These are phyloP conservation scores for Tetheella fluctuosa DNA, from an alignment of 2,888 invertebrate genomes.

Conservation along the genomic window DNA sequence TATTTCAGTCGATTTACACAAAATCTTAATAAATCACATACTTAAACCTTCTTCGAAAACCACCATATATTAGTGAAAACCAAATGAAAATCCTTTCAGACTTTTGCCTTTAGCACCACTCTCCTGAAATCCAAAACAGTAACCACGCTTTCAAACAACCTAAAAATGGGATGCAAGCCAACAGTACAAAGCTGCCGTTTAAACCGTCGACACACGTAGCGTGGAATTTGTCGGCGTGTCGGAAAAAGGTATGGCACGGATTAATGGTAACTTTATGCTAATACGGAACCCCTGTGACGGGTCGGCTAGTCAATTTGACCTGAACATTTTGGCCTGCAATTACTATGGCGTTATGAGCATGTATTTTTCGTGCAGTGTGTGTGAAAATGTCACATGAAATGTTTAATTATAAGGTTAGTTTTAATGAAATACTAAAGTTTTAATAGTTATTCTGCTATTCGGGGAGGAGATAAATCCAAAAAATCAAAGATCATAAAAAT, in stretches of 20 bases:
- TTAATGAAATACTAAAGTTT: too few species aligned
- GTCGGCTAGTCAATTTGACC: slow-evolving; percentile 19
- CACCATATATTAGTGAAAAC: too few species aligned
- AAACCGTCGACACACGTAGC: slow-evolving; percentile 5
- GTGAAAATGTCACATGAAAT: background rate
- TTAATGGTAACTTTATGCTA: slow-evolving; percentile 58
- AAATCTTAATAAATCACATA: too few species aligned
- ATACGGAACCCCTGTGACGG: slow-evolving; percentile 39
- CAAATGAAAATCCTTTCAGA: too few species aligned
- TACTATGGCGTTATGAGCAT: background rate
- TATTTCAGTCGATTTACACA: too few species aligned
- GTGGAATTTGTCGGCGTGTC: slow-evolving; percentile 12
- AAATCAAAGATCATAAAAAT: too few species aligned
- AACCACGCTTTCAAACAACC: background rate
- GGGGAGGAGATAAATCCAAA: too few species aligned
- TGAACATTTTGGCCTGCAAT: slow-evolving; percentile 2
- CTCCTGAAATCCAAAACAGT: background rate
- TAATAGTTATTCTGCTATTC: too few species aligned
- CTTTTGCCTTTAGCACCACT: background rate
- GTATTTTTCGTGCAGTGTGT: background rate
- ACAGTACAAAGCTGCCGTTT: background rate
- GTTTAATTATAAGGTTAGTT: background rate
- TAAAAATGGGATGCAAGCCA: slow-evolving; percentile 4
- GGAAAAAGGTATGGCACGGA: slow-evolving; percentile 43
- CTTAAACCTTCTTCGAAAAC: too few species aligned